Evolutionary conservation across 2,113 vertebrate species (phyloP).

Genomic region (Circaetus cinerascens): DNA sequence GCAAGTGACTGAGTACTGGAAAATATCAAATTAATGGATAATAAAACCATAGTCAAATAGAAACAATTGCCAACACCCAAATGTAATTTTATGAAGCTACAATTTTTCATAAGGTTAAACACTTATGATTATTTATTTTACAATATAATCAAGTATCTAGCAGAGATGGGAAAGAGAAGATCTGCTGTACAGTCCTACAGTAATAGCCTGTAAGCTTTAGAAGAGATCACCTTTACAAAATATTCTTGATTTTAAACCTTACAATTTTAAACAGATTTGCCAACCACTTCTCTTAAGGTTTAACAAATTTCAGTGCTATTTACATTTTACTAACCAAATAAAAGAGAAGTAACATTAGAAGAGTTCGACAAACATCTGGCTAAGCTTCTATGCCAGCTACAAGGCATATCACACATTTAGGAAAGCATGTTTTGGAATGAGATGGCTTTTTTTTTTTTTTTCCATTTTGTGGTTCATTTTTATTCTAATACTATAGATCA

Average conservation of each 20-base stretch:
- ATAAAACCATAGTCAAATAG: background rate
- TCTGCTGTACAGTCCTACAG: background rate
- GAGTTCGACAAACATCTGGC: background rate
- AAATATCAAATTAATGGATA: constrained; percentile 10
- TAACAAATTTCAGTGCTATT: background rate
- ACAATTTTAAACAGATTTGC: background rate
- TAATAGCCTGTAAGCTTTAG: background rate
- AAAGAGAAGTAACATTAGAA: background rate
- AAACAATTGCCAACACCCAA: background rate
- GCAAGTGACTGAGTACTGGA: background rate
- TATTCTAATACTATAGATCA: background rate
- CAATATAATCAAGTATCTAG: background rate
- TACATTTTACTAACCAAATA: background rate
- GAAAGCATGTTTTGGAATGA: background rate
- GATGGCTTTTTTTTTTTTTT: too few species aligned
- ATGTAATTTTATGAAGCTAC: background rate
- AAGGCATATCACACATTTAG: background rate
- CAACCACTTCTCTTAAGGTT: background rate
- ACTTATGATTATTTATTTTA: background rate
- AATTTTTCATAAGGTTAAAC: background rate
- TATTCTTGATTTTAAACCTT: background rate
- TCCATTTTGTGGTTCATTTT: background rate
- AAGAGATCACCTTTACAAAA: background rate
- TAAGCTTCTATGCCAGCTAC: background rate
- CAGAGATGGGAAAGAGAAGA: background rate